Evolutionary conservation across 92 coral and sea anemone species (phyloP).

Genomic region (Desmophyllum pertusum): DNA sequence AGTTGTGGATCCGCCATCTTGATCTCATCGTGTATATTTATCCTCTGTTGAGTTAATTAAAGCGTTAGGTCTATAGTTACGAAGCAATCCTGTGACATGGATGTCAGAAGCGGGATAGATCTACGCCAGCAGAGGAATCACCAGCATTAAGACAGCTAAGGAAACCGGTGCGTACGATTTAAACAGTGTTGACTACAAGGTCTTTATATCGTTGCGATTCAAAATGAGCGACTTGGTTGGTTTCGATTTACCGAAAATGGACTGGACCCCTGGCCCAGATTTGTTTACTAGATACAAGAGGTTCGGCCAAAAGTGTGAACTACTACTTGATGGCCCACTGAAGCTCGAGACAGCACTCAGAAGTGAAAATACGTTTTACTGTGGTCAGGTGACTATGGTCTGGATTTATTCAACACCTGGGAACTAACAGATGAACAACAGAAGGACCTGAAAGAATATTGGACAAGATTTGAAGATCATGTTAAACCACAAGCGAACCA

Average conservation of each 20-base stretch:
- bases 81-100: constrained; percentile 2
- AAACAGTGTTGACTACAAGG: background rate
- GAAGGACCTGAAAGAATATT: constrained; percentile 38
- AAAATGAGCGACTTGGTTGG: constrained; percentile 70
- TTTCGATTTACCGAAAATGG: constrained; percentile 65
- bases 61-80: no score
- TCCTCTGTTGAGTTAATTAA: no score
- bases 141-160: background rate
- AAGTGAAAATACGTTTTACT: constrained; percentile 48
- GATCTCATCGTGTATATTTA: no score
- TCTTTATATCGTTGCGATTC: background rate
- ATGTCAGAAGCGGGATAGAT: constrained; percentile 44
- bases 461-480: constrained; percentile 57
- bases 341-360: constrained; percentile 41
- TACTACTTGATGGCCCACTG: constrained; percentile 66
- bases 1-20: no score
- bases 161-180: background rate
- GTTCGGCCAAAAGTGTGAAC: constrained; percentile 61
- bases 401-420: constrained; percentile 61
- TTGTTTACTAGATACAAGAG: constrained; percentile 35
- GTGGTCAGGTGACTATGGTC: constrained; percentile 64
- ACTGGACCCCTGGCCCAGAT: constrained; percentile 73
- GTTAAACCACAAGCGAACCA: constrained; percentile 61
- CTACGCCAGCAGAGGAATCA: background rate
- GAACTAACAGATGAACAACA: constrained; percentile 23